Base-by-base conservation (phyloP, 1,140 invertebrate species). In the Zaprionus taronus region DNA sequence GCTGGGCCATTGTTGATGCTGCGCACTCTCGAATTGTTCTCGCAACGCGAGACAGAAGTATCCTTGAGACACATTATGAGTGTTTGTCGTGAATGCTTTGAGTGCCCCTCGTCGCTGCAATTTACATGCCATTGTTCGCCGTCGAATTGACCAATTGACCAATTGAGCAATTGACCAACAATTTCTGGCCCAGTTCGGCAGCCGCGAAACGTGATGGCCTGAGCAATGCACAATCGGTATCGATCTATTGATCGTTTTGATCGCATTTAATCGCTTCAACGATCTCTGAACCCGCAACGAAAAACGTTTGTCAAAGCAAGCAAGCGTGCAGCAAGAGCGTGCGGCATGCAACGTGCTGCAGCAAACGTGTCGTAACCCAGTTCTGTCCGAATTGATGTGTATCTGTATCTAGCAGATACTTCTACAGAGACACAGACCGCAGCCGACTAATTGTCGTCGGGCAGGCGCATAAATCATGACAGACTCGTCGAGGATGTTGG, bases 381-480 rank as follows among this genome's bases (percentile, higher is more conserved):
- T 90, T 89, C 74, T 89, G 85, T 81, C 70, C 53, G 20, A 47
- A 34, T 67, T 78, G 85, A 84, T 84, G 69, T 90, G 31, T 90
- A 89, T 87, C 81, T 82, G 60, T 68, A 87, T 81, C 53, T n/a
- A 72, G 63, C 77, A 80, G 77, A 72, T 77, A 87, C 80, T 15
- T 6, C 38, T 41, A 6, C 15, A 5, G 1, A 9, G 6, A 28
- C 6, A 41, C n/a, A 47, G 9, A 66, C 56, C 57, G 66, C 76
- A 65, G 68, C 84, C 71, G 84, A 72, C 84, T 89, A 89, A 89
- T 89, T 89, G 84, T 90, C 84, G 85, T 72, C 79, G 62, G 71
- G 65, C 70, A 44, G 73, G 67, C 65, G 64, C 76, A 89, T 89
- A 89, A 89, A 90, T 89, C 85, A 89, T 89, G 84, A 69, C 77